Percentiles rank a stretch among this genome's conserved stretches.
Evolutionary conservation across 2,888 invertebrate species (phyloP).

Genomic region (Calephelis perditalis): DNA sequence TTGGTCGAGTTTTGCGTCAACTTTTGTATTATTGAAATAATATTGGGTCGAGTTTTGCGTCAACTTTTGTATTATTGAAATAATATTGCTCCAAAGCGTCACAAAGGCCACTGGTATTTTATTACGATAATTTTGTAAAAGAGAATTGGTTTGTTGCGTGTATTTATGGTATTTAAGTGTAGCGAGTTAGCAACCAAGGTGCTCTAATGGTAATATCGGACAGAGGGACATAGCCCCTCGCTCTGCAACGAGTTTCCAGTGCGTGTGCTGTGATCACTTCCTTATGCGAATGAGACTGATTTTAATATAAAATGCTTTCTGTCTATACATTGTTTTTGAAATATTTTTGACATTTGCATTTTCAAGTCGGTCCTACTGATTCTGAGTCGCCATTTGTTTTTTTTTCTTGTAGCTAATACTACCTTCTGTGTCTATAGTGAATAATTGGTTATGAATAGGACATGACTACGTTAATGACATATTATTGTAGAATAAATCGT

Average conservation of each 20-base stretch:
- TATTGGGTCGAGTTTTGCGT: no score
- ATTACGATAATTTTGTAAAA: slow-evolving; percentile 53
- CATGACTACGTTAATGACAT: slow-evolving; percentile 70
- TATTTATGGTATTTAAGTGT: slow-evolving; percentile 61
- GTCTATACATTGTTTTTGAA: slow-evolving; percentile 54
- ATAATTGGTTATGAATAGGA: slow-evolving; percentile 45
- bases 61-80: no score
- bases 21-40: no score
- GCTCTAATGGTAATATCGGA: slow-evolving; percentile 68
- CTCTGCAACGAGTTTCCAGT: slow-evolving; percentile 74
- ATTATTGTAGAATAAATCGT: slow-evolving; percentile 65
- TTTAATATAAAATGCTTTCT: slow-evolving; percentile 69
- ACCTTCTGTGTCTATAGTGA: slow-evolving; percentile 8
- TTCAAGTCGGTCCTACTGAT: slow-evolving; percentile 10
- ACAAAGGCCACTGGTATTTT: slow-evolving; percentile 32
- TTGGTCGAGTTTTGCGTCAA: slow-evolving; percentile 23
- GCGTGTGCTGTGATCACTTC: slow-evolving; percentile 77
- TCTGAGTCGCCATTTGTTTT: slow-evolving; percentile 6
- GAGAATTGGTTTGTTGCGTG: slow-evolving; percentile 56
- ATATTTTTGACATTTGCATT: slow-evolving; percentile 41
- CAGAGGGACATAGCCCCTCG: slow-evolving; percentile 65
- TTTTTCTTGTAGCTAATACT: slow-evolving; percentile 1
- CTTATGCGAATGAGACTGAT: slow-evolving; percentile 79
- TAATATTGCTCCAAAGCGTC: slow-evolving; percentile 31
- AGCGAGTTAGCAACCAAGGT: slow-evolving; percentile 67